Evolutionary conservation across 1,140 invertebrate species (phyloP), one percentile per base, ranked within the genome.

Genomic region (Pseudomyrmex gracilis): DNA sequence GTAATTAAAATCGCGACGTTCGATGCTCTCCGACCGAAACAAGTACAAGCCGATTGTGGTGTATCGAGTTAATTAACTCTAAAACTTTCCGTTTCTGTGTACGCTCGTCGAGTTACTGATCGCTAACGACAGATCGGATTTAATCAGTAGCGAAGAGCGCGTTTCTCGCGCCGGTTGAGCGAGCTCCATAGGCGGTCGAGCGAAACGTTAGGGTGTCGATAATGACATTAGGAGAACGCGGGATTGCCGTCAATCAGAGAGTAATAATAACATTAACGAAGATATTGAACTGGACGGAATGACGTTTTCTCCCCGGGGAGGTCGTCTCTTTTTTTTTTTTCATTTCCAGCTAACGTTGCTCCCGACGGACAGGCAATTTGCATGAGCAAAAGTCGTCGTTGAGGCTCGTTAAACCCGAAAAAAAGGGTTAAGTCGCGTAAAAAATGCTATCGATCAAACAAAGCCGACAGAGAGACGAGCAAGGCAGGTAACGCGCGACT

Each of bases 401-500:
- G 9, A 22, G 47, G 43, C 49, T 77, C 73, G 51, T 66, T 83
- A 66, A 74, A n/a, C 47, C 20, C 13, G 10, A 34, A 15, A 53
- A 43, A 17, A 49, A 24, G 2, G 20, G 9, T 53, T 47, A 15
- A 77, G 20, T 15, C 73, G 20, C n/a, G n/a, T 43, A 80, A 80
- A 70, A 74, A 80, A 80, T 83, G 17, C 22, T 78, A 83, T 83
- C 61, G 73, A 83, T 83, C 82, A 83, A 83, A 83, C 73, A 64
- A 12, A 4, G 43, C 2, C 34, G 5, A 34, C 34, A 5, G 34
- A 34, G 34, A 34, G 53, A 34, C 15, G 71, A 64, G 34, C 4
- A 22, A 22, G 47, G 15, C 53, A 20, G 63, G 34, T 51, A 15
- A 80, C 20, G 34, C 22, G 51, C 64, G 53, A 70, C 15, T 15